Evolutionary conservation across 1,140 invertebrate genomes (phyloP).

Genomic region (Luehdorfia chinensis): DNA sequence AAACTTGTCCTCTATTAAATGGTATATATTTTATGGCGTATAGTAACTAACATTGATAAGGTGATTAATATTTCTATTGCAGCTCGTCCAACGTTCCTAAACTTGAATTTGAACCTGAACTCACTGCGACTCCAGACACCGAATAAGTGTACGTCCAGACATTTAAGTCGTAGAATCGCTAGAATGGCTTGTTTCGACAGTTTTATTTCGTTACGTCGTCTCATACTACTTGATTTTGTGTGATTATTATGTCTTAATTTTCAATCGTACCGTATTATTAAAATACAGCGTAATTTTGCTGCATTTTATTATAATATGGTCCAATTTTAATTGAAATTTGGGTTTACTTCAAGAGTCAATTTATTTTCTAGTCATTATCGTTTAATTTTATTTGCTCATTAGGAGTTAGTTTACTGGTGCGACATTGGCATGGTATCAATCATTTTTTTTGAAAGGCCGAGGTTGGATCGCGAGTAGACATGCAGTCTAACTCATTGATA

Average conservation of each 20-base stretch:
- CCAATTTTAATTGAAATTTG: constrained; percentile 8
- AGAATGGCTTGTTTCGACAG: constrained; percentile 39
- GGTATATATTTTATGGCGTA: too few relatives aligned
- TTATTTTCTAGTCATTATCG: constrained; percentile 10
- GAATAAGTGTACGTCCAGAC: constrained; percentile 84
- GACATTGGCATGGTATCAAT: constrained; percentile 36
- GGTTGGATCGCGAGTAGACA: neutral
- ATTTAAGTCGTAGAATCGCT: constrained; percentile 19
- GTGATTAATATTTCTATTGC: constrained; percentile 80
- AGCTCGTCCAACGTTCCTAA: constrained; percentile 97
- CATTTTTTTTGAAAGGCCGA: neutral
- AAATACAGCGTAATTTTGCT: too few relatives aligned
- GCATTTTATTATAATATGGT: neutral
- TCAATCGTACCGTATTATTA: constrained; percentile 15
- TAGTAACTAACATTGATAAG: constrained; percentile 9
- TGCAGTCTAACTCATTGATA: too few relatives aligned
- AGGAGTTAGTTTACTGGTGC: constrained; percentile 28
- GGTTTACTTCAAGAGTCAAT: neutral
- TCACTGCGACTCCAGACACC: constrained; percentile 91
- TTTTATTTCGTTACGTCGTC: constrained; percentile 43
- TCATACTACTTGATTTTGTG: constrained; percentile 32
- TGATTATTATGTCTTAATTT: constrained; percentile 20
- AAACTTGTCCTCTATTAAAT: too few relatives aligned
- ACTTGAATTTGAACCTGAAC: constrained; percentile 95
- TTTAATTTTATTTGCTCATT: constrained; percentile 43